Conservation (phyloP, 2,797 vertebrate species). For the Danio aesculapii region DNA sequence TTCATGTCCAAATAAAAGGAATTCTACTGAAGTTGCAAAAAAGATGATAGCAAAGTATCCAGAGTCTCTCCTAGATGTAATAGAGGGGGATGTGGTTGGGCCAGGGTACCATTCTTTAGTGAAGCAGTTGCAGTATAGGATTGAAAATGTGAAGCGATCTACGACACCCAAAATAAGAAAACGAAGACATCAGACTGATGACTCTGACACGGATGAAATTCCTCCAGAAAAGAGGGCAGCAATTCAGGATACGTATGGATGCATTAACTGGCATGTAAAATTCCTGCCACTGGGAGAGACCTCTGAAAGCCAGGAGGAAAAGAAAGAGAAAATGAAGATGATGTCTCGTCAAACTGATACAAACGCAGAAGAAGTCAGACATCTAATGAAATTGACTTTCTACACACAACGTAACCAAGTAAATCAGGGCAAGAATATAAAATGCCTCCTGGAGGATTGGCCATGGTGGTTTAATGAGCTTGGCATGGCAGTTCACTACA, state of each 20-base stretch:
- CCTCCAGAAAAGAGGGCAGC: slow-evolving; percentile 31
- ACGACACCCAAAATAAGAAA: no score
- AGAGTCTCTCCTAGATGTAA: slow-evolving; percentile 46
- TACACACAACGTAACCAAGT: slow-evolving; percentile 34
- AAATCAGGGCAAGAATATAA: neutral
- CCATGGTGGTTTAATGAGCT: no score
- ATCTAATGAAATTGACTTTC: slow-evolving; percentile 6
- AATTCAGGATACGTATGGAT: slow-evolving; percentile 49
- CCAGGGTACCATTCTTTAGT: slow-evolving; percentile 42
- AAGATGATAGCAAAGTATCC: slow-evolving; percentile 48
- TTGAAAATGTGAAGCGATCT: slow-evolving; percentile 36
- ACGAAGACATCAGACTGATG: no score
- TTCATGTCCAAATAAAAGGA: no score
- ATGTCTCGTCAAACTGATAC: slow-evolving; percentile 23
- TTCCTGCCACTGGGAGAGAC: slow-evolving; percentile 41
- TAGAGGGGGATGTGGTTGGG: slow-evolving; percentile 36
- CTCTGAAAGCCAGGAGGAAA: slow-evolving; percentile 33
- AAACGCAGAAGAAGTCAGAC: slow-evolving; percentile 37
- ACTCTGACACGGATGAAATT: neutral
- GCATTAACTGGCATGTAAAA: slow-evolving; percentile 49
- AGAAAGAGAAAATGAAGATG: slow-evolving; percentile 41
- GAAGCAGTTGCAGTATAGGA: slow-evolving; percentile 44
- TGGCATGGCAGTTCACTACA: no score
- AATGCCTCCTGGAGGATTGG: no score
- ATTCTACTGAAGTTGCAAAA: no score